Evolutionary conservation across 2,888 invertebrate species (phyloP), one percentile per base, ranked within the genome.

Genomic region (Lasioglossum zephyrum): DNA sequence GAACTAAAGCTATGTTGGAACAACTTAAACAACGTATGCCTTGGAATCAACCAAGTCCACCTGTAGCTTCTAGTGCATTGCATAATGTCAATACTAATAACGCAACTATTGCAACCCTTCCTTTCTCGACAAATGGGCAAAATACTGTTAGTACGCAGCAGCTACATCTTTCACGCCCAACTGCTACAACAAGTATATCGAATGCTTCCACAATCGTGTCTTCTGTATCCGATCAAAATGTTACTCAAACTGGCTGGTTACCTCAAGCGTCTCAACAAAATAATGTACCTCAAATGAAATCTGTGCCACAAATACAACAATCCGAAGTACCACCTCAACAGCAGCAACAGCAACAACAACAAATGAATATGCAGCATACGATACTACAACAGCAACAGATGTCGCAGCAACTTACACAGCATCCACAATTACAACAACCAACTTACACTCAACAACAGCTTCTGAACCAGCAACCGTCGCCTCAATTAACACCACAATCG

Each of bases 11-110:
- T 16, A 95, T 97, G 92, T 94, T 97, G 81, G 97, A 97, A 91
- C 97, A 97, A 94, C 94, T 97, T 39, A 97, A 97, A 90, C 97
- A 97, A 92, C 96, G 97, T 70, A 97, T 97, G 97, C 97, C 97
- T n/a, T 97, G 97, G 97, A 97, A 97, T 94, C 97, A 97, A 93
- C 97, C 97, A 18, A 93, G 92, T 87, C 90, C 93, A 78, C 89
- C 93, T 36, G 89, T 92, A 81, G 88, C 91, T 53, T 82, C 93
- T 81, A 90, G 89, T 89, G 63, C 92, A 84, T 88, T 93, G 84
- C 89, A 90, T 41, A 85, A 41, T 16, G 77, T 85, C 73, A 84
- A 66, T 77, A 80, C 89, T 57, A 92, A 88, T 77, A 92, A 89
- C 83, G 84, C 93, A 84, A 91, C 90, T 72, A 82, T 92, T 69